A percentile compares a stretch with the other conserved stretches of the same genome.
Evolutionary conservation across 2,888 invertebrate species (phyloP).

Genomic region (Choreutis nemorana): DNA sequence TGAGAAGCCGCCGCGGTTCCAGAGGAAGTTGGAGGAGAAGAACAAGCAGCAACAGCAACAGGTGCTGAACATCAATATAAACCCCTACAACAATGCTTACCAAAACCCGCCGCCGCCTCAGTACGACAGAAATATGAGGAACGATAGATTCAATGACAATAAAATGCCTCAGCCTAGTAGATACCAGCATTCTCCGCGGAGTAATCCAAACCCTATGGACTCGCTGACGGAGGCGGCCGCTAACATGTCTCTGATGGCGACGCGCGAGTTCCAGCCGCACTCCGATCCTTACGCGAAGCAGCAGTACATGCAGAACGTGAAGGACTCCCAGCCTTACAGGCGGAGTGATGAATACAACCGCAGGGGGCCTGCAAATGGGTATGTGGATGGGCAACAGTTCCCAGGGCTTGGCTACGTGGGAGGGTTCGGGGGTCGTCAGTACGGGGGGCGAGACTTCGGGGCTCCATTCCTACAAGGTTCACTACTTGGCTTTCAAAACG

Average conservation of each 20-base stretch:
- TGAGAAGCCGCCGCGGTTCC: conserved; percentile 70
- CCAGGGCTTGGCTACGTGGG: conserved; percentile 13
- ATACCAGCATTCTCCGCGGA: too few relatives aligned
- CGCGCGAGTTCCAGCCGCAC: conserved; percentile 21
- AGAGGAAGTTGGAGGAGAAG: conserved; percentile 60
- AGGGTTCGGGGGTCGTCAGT: conserved; percentile 1
- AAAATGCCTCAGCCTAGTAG: conserved; percentile 26
- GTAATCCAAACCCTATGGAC: conserved; percentile 31
- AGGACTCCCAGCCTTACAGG: conserved; percentile 33
- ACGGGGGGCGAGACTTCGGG: conserved; percentile 17
- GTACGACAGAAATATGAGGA: conserved; percentile 35
- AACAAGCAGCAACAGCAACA: conserved; percentile 46
- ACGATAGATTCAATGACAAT: conserved; percentile 31
- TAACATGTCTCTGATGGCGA: conserved; percentile 36
- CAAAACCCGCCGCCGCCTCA: conserved; percentile 27
- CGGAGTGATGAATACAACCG: conserved; percentile 21
- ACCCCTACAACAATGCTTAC: conserved; percentile 36
- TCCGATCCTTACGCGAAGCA: conserved; percentile 32
- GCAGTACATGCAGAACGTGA: conserved; percentile 30
- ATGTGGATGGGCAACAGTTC: conserved; percentile 31
- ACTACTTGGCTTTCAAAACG: conserved; percentile 57
- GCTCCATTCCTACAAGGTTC: conserved; percentile 47
- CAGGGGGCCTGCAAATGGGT: conserved; percentile 37
- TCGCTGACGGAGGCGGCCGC: conserved; percentile 40
- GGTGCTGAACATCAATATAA: conserved; percentile 24